These are phyloP conservation scores for Rhagium mordax DNA, from an alignment of 2,888 invertebrate genomes.

Conservation along the genomic window DNA sequence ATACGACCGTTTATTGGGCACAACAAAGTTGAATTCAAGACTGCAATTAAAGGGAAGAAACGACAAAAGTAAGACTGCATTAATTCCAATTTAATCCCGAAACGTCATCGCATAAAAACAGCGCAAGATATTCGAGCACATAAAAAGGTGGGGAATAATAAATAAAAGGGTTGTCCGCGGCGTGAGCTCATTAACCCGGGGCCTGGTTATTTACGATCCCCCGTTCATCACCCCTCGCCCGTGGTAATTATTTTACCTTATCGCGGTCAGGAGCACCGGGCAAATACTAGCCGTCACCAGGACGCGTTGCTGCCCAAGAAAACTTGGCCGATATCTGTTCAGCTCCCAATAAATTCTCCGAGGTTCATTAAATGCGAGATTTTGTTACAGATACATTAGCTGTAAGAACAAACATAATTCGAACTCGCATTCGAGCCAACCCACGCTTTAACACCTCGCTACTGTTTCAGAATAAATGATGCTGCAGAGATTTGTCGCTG, in stretches of 20 bases:
- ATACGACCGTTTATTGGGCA: constrained; percentile 27
- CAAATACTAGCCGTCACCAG: constrained; percentile 25
- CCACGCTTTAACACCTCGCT: constrained; percentile 67
- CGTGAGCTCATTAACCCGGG: constrained; percentile 64
- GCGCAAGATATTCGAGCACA: constrained; percentile 25
- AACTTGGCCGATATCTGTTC: constrained; percentile 56
- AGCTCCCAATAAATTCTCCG: constrained; percentile 60
- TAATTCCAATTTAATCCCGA: constrained; percentile 61
- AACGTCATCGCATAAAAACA: constrained; percentile 57
- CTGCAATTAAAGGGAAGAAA: constrained; percentile 50
- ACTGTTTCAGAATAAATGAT: constrained; percentile 52
- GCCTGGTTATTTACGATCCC: constrained; percentile 61
- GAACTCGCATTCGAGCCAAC: constrained; percentile 59
- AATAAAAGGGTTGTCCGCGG: constrained; percentile 64
- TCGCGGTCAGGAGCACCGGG: constrained; percentile 50
- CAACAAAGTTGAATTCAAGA: constrained; percentile 47
- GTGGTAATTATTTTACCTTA: constrained; percentile 63
- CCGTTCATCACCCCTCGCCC: constrained; percentile 48
- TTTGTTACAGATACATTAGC: constrained; percentile 67
- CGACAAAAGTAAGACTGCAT: constrained; percentile 50
- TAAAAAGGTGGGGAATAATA: constrained; percentile 43
- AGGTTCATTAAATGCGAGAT: constrained; percentile 68
- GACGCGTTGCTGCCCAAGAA: constrained; percentile 17
- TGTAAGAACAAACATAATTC: constrained; percentile 68
- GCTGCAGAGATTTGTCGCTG: constrained; percentile 21